Percentiles rank a stretch among this genome's conserved stretches.
Evolutionary conservation across 2,888 invertebrate genomes (phyloP).

Genomic region (Gryllus longicercus): DNA sequence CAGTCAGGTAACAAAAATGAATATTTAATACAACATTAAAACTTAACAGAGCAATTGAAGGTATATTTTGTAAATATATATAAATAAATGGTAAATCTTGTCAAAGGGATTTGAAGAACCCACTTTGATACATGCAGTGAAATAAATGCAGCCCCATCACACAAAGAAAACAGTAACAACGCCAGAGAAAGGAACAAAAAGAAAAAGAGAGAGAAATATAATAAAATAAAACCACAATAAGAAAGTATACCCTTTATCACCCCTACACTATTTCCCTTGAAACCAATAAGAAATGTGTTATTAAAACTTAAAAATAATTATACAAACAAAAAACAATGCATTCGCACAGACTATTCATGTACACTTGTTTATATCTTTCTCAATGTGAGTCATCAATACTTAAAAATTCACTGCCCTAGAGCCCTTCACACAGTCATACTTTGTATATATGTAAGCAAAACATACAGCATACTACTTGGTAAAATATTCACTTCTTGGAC

Average conservation of each 20-base stretch:
- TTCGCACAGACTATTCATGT: neutral
- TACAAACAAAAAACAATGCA: neutral
- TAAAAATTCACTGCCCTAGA: neutral
- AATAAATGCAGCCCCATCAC: slow-evolving; percentile 6
- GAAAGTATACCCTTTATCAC: neutral
- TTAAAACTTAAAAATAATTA: neutral
- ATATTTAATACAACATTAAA: neutral
- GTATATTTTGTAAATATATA: neutral
- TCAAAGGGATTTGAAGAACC: neutral
- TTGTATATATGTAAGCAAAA: too few relatives aligned
- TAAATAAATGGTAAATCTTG: neutral
- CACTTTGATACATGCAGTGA: neutral
- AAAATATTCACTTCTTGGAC: too few relatives aligned
- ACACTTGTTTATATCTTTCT: neutral
- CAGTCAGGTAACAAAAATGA: slow-evolving; percentile 1
- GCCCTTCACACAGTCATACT: neutral
- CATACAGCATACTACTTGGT: too few relatives aligned
- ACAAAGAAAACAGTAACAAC: neutral
- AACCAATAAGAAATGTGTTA: slow-evolving; percentile 1
- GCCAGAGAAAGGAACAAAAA: neutral
- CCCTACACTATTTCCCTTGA: neutral
- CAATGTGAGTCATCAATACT: neutral
- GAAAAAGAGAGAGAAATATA: neutral
- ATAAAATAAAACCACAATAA: neutral
- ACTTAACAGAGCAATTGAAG: neutral